Conservation (phyloP, 2,113 vertebrate genomes). For the Actenoides hombroni region DNA sequence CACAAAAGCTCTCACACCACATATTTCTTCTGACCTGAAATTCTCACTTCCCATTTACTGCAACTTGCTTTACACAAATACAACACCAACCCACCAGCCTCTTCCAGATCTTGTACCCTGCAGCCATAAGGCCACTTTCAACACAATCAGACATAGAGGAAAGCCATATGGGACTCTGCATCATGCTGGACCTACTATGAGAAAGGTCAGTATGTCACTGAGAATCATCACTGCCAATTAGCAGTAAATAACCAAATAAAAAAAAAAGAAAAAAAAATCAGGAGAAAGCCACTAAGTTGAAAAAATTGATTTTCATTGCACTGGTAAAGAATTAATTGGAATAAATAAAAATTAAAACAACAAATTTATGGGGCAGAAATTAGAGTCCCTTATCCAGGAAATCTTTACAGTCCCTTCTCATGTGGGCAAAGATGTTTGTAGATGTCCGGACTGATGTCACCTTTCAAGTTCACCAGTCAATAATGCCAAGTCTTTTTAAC, state of each 20-base stretch:
- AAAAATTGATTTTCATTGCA: neutral
- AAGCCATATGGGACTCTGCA: neutral
- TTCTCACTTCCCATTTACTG: neutral
- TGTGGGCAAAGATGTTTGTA: neutral
- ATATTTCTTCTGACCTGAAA: neutral
- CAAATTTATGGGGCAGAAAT: neutral
- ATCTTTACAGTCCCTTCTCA: neutral
- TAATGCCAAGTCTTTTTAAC: neutral
- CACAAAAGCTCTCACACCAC: neutral
- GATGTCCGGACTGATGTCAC: neutral
- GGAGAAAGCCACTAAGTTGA: neutral
- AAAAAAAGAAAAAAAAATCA: neutral
- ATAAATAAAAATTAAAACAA: neutral
- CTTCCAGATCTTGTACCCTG: neutral
- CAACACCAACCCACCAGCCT: neutral
- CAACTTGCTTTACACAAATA: neutral
- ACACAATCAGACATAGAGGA: neutral
- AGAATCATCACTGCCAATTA: neutral
- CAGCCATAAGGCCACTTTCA: neutral
- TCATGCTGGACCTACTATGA: neutral
- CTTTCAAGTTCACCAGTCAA: neutral
- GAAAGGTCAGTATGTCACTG: neutral
- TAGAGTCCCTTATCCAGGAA: neutral
- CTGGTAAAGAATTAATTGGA: accelerated
- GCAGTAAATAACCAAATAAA: neutral